Evolutionary conservation across 2,888 invertebrate species (phyloP).

Genomic region (Acleris literana): DNA sequence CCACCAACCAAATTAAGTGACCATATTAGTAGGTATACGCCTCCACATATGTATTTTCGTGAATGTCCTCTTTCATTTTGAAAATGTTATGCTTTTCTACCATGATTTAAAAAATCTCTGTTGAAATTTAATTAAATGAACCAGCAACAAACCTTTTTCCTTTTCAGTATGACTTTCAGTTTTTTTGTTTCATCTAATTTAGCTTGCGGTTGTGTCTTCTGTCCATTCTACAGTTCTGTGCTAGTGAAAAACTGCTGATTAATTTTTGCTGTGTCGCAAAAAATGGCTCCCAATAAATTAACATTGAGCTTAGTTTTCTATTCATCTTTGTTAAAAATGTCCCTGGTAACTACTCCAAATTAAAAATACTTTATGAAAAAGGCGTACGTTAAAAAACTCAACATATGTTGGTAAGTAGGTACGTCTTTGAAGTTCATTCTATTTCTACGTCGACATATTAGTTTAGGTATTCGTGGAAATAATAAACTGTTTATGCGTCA

Average conservation of each 20-base stretch:
- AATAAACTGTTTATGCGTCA: neutral
- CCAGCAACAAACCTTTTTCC: conserved; percentile 28
- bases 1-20: neutral
- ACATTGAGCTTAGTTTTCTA: no score
- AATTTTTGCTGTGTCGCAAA: neutral
- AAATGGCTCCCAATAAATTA: no score
- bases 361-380: no score
- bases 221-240: neutral
- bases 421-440: no score
- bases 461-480: no score
- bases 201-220: conserved; percentile 38
- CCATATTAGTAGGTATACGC: neutral
- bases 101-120: conserved; percentile 26
- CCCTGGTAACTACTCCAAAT: no score
- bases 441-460: no score
- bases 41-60: neutral
- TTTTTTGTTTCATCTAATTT: conserved; percentile 44
- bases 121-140: conserved; percentile 38
- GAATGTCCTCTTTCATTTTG: conserved; percentile 13
- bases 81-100: conserved; percentile 22
- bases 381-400: no score
- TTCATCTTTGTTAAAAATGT: no score
- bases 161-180: conserved; percentile 38
- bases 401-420: no score
- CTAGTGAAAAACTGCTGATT: neutral